phyloP scores from a whole-genome alignment of 64 coral and sea anemone species.

The Montipora sp. region DNA sequence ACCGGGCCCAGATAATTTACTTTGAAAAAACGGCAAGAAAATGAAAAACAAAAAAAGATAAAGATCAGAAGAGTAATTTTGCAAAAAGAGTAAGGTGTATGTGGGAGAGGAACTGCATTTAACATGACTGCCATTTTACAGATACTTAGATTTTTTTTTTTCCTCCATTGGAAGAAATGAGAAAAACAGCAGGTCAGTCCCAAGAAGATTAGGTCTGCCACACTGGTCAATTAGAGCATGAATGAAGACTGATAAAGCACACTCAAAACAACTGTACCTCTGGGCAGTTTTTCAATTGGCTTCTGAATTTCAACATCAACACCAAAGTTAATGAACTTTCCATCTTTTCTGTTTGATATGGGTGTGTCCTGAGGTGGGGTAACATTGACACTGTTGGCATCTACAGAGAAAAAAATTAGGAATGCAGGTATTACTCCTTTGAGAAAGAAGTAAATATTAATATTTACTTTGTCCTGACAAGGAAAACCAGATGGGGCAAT shows the following conservation, averaged over 20 bases:
- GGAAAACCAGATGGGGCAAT: no score
- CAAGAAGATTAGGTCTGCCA: no score
- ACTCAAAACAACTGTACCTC: slow-evolving; percentile 31
- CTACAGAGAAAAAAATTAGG: not conserved
- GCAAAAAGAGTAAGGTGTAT: no score
- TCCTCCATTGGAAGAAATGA: not conserved
- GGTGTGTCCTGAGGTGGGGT: slow-evolving; percentile 79
- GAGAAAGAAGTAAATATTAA: not conserved
- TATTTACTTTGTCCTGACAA: not conserved
- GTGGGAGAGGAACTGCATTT: no score
- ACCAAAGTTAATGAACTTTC: slow-evolving; percentile 81
- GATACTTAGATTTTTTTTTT: no score
- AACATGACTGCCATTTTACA: no score
- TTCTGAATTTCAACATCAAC: slow-evolving; percentile 92
- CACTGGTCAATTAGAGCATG: not conserved
- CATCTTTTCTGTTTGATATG: slow-evolving; percentile 83
- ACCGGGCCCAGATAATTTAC: no score
- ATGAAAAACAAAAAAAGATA: no score
- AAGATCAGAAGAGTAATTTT: no score
- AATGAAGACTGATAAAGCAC: not conserved
- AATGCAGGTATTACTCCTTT: no score
- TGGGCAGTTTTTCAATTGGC: slow-evolving; percentile 86
- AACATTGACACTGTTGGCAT: slow-evolving; percentile 77
- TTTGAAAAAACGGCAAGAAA: no score
- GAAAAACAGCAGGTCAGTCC: not conserved